A percentile compares a stretch with the other conserved stretches of the same genome.
phyloP scores from a whole-genome alignment of 1,140 invertebrate genomes.

The Protaetia brevitarsis region DNA sequence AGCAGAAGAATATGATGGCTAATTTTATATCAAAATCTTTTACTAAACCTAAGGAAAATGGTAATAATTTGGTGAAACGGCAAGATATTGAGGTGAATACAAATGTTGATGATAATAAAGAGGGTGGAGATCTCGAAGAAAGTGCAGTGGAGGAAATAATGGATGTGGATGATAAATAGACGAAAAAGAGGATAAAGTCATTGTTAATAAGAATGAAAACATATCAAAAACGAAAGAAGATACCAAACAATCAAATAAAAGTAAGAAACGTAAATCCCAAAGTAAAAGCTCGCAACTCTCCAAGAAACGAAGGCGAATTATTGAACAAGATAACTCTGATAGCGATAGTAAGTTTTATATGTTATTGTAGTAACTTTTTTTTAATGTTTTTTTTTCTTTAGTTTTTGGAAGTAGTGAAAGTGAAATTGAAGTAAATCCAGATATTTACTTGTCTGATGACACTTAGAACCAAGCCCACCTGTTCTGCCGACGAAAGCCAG shows the following conservation, averaged over 20 bases:
- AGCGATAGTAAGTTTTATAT: slow-evolving; percentile 1
- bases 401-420: slow-evolving; percentile 13
- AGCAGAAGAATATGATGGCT: slow-evolving; percentile 16
- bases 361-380: background rate
- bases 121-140: background rate
- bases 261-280: background rate
- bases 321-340: background rate
- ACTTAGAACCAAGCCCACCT: background rate
- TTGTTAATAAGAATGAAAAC: background rate
- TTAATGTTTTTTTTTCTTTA: background rate
- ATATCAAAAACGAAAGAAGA: background rate
- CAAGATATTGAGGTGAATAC: background rate
- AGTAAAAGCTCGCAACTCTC: background rate
- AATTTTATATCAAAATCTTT: slow-evolving; percentile 8
- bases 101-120: background rate
- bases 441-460: background rate
- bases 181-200: background rate
- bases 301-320: slow-evolving; percentile 10
- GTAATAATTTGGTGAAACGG: background rate
- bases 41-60: background rate
- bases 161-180: background rate
- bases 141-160: background rate
- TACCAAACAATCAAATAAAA: background rate
- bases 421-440: background rate
- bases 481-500: background rate